Evolutionary conservation across 2,888 invertebrate genomes (phyloP).

Genomic region (Lucinisca nassula): DNA sequence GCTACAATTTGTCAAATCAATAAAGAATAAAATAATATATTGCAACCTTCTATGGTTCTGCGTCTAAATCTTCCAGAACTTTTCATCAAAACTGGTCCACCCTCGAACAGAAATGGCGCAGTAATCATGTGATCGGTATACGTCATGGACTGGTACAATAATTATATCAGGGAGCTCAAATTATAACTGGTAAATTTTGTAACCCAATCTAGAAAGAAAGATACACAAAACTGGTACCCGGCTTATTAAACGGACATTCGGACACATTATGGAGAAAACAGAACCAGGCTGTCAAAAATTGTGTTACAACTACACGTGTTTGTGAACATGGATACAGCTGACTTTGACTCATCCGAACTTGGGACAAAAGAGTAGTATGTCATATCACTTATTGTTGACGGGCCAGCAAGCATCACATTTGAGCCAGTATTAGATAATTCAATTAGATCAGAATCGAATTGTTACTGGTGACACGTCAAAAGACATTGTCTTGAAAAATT

Average conservation of each 20-base stretch:
- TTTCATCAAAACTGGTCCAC: conserved; percentile 49
- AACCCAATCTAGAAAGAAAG: background rate
- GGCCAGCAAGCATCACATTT: no score
- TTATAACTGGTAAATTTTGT: background rate
- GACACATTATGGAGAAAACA: background rate
- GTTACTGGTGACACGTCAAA: no score
- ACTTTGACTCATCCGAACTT: conserved; percentile 82
- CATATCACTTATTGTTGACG: no score
- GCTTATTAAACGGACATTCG: background rate
- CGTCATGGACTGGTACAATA: conserved; percentile 21
- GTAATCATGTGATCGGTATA: conserved; percentile 63
- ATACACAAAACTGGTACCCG: background rate
- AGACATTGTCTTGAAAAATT: no score
- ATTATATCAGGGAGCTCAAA: background rate
- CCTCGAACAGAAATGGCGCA: conserved; percentile 68
- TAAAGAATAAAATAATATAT: background rate
- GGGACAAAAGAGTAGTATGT: conserved; percentile 86
- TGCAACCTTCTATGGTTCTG: background rate
- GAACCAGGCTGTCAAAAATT: background rate
- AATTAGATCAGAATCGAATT: no score
- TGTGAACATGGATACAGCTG: conserved; percentile 12
- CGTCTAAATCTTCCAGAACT: background rate
- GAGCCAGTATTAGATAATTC: no score
- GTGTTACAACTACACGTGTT: background rate
- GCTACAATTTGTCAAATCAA: background rate